A percentile compares a stretch with the other conserved stretches of the same genome.
phyloP scores from a whole-genome alignment of 2,113 vertebrate genomes.

The Pimephales promelas region DNA sequence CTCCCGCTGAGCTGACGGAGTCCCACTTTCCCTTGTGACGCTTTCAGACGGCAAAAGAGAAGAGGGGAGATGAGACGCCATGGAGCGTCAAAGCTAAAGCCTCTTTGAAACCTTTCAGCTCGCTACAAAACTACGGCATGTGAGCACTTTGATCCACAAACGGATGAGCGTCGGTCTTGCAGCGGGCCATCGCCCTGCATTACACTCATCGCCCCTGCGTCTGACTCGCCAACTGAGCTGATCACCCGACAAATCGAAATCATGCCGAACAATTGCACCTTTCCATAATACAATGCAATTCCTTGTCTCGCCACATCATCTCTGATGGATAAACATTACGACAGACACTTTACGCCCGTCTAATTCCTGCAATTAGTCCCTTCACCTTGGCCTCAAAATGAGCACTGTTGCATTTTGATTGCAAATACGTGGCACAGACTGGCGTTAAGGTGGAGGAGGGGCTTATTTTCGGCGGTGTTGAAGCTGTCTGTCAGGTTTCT shows the following conservation, averaged over 20 bases:
- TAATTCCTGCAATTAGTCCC: constrained; percentile 59
- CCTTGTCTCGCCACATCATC: background rate
- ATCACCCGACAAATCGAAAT: constrained; percentile 65
- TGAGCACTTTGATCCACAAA: constrained; percentile 73
- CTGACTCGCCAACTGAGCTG: constrained; percentile 62
- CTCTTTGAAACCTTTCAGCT: constrained; percentile 72
- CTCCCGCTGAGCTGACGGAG: constrained; percentile 61
- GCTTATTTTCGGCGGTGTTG: background rate
- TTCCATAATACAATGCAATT: constrained; percentile 41
- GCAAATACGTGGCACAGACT: constrained; percentile 14
- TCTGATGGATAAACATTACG: constrained; percentile 49
- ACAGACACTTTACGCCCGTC: constrained; percentile 33
- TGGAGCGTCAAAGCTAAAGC: constrained; percentile 48
- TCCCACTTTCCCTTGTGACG: constrained; percentile 67
- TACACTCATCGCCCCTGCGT: constrained; percentile 53
- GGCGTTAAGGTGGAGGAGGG: constrained; percentile 1
- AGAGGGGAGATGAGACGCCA: constrained; percentile 58
- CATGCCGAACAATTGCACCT: constrained; percentile 47
- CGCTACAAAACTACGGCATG: constrained; percentile 62
- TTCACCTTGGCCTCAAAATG: constrained; percentile 25
- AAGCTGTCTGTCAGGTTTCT: constrained; percentile 36
- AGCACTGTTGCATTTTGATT: constrained; percentile 14
- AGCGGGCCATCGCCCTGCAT: constrained; percentile 59
- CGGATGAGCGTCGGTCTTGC: constrained; percentile 60
- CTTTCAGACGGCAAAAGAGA: constrained; percentile 61